Evolutionary conservation across 2,113 vertebrate genomes (phyloP).

Genomic region (Capreolus pygargus): DNA sequence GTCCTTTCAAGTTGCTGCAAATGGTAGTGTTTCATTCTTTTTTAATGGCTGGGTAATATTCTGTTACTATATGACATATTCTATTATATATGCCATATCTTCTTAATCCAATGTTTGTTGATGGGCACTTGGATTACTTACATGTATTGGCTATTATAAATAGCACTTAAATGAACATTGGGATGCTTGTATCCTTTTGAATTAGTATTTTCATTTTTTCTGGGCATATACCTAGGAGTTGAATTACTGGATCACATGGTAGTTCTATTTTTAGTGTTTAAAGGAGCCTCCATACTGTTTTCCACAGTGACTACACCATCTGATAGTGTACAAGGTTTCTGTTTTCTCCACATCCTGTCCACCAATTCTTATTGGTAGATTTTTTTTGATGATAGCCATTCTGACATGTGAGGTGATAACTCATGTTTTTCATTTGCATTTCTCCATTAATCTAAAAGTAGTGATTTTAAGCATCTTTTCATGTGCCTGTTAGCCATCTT

Average conservation of each 20-base stretch:
- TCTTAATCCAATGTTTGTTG: not conserved
- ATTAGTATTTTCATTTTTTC: not conserved
- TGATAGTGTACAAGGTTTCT: rapidly evolving
- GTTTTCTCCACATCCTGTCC: not conserved
- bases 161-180: not conserved
- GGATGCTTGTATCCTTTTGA: not conserved
- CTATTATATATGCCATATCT: not conserved
- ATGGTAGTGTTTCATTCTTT: not conserved
- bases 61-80: not conserved
- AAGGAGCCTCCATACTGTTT: not conserved
- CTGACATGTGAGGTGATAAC: not conserved
- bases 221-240: not conserved
- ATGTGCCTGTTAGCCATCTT: not conserved
- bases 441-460: not conserved
- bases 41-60: not conserved
- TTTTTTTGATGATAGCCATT: not conserved
- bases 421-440: not conserved
- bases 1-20: not conserved
- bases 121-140: not conserved
- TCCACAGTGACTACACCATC: not conserved
- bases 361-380: not conserved
- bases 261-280: not conserved
- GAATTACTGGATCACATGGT: not conserved
- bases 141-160: not conserved
- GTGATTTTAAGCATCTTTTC: not conserved